Evolutionary conservation across 2,888 invertebrate genomes (phyloP).

Genomic region (Standfussiana lucernea): DNA sequence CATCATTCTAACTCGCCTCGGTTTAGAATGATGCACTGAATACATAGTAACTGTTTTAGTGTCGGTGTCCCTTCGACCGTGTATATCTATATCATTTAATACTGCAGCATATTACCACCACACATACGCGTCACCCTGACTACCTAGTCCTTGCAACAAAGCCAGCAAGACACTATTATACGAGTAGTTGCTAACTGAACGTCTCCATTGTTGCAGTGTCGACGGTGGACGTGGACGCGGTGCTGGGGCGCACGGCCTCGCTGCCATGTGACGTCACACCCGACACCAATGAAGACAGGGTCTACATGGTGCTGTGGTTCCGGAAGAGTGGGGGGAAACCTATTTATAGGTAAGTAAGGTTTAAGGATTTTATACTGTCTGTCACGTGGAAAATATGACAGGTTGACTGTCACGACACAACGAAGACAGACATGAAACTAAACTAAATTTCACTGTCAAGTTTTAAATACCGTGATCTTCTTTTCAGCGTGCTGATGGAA

Average conservation of each 20-base stretch:
- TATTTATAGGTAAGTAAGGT: conserved; percentile 94
- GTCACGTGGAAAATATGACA: no score
- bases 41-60: no score
- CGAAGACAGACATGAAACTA: no score
- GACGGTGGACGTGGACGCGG: conserved; percentile 93
- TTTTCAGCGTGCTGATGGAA: not conserved
- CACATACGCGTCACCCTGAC: conserved; percentile 3
- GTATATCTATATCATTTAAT: not conserved
- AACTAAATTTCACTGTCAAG: no score
- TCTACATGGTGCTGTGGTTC: conserved; percentile 98
- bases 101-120: not conserved
- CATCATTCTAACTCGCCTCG: no score
- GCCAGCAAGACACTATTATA: not conserved
- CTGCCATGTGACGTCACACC: conserved; percentile 97
- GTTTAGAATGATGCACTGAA: no score
- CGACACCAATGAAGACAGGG: conserved; percentile 95
- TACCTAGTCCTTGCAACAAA: not conserved
- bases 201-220: conserved; percentile 82
- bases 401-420: no score
- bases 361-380: no score
- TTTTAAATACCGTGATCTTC: not conserved
- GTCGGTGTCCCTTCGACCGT: no score
- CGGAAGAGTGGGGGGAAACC: conserved; percentile 96
- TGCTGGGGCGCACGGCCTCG: conserved; percentile 95
- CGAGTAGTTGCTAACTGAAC: conserved; percentile 30